These are phyloP conservation scores for Virgularia gustaviana DNA, from an alignment of 92 coral and sea anemone species.

Conservation along the genomic window DNA sequence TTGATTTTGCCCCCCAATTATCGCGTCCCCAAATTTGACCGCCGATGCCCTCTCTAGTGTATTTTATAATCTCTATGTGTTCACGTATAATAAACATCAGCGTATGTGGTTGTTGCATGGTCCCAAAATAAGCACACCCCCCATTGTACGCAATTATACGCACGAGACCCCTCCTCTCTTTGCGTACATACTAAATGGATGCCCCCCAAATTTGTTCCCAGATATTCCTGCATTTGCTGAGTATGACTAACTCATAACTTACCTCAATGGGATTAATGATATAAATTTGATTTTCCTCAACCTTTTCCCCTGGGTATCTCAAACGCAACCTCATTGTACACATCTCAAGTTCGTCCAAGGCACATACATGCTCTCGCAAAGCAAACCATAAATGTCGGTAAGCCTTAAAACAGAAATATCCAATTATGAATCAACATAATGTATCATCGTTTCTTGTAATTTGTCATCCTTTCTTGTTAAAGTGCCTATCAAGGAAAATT, in stretches of 20 bases:
- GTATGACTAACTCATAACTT: background rate
- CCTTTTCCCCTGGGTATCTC: constrained; percentile 72
- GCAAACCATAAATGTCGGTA: constrained; percentile 90
- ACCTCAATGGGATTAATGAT: constrained; percentile 79
- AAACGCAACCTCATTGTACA: constrained; percentile 84
- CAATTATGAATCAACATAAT: background rate
- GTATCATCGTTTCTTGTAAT: background rate
- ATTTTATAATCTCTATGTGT: no score
- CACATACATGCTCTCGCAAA: constrained; percentile 75
- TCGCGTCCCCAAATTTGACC: no score
- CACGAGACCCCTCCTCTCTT: no score
- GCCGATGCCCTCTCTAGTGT: no score
- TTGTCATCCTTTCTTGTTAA: background rate
- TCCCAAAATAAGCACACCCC: no score
- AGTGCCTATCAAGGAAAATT: no score
- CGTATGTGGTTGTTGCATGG: no score
- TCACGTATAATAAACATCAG: no score
- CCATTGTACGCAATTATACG: no score
- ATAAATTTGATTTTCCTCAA: constrained; percentile 61
- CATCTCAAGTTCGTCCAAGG: constrained; percentile 92
- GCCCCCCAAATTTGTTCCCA: background rate
- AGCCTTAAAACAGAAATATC: constrained; percentile 36
- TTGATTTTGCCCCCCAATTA: no score
- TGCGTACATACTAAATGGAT: no score
- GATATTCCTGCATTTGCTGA: background rate